A percentile compares a stretch with the other conserved stretches of the same genome.
Conservation (phyloP, 2,888 invertebrate genomes). For the Synergus itoensis region DNA sequence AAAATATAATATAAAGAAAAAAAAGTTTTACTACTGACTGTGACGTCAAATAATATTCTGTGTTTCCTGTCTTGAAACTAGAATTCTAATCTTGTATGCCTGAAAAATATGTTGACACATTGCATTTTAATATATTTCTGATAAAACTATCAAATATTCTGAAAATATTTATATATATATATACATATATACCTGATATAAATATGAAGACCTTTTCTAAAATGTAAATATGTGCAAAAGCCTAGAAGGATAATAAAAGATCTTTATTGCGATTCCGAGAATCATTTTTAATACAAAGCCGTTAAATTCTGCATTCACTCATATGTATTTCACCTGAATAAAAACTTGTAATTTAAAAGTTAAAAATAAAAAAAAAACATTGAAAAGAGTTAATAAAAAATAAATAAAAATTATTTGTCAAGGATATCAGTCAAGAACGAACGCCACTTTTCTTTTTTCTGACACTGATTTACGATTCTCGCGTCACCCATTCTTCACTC, state of each 20-base stretch:
- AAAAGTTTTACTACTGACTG: background rate
- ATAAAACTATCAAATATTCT: background rate
- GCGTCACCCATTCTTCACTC: background rate
- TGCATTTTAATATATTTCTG: background rate
- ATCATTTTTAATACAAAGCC: background rate
- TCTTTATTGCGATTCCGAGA: background rate
- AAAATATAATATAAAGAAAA: background rate
- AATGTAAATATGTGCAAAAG: background rate
- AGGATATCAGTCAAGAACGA: background rate
- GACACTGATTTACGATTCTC: background rate
- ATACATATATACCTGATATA: background rate
- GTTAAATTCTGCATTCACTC: background rate
- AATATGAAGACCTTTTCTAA: background rate
- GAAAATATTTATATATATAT: background rate
- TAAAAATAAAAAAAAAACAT: no score
- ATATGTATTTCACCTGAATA: background rate
- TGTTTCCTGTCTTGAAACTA: background rate
- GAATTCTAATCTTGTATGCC: background rate
- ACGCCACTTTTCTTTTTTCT: background rate
- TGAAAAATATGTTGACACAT: background rate
- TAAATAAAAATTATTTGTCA: background rate
- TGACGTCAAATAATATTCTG: background rate
- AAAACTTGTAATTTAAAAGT: background rate
- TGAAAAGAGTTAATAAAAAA: no score
- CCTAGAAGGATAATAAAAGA: background rate